phyloP scores from a whole-genome alignment of 2,888 invertebrate genomes.

The Drosophila anomalata region DNA sequence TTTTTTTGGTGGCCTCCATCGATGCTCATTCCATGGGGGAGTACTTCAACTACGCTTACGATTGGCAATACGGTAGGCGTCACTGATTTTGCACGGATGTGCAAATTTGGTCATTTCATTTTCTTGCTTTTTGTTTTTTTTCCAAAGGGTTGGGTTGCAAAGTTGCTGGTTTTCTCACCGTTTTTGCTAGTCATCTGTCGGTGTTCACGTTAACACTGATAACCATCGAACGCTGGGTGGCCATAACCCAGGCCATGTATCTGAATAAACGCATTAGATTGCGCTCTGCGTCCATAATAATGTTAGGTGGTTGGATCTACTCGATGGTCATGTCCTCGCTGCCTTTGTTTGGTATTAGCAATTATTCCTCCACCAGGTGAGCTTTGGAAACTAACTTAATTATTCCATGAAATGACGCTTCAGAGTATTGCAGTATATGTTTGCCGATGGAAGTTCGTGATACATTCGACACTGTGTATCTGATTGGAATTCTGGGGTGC shows the following conservation, averaged over 20 bases:
- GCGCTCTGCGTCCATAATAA: conserved; percentile 89
- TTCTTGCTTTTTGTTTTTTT: conserved; percentile 2
- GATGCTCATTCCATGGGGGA: conserved; percentile 93
- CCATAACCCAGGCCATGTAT: conserved; percentile 93
- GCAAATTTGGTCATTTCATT: conserved; percentile 1
- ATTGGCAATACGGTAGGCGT: conserved; percentile 91
- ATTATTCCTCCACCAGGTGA: conserved; percentile 93
- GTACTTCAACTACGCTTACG: conserved; percentile 95
- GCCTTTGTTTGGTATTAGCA: conserved; percentile 92
- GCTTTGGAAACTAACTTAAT: background rate
- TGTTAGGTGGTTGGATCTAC: conserved; percentile 92
- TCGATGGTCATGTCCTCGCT: conserved; percentile 90
- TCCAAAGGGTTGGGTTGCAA: conserved; percentile 90
- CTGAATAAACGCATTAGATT: conserved; percentile 91
- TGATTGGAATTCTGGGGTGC: conserved; percentile 89
- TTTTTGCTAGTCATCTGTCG: conserved; percentile 93
- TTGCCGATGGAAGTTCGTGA: conserved; percentile 92
- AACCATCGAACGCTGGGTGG: conserved; percentile 93
- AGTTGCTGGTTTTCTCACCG: conserved; percentile 94
- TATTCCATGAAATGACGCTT: background rate
- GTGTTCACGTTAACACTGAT: conserved; percentile 94
- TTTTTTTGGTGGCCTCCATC: conserved; percentile 92
- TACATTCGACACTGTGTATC: conserved; percentile 89
- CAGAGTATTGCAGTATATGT: conserved; percentile 87
- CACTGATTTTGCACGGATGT: background rate